Evolutionary conservation across 2,113 vertebrate species (phyloP).

Genomic region (Marmota flaviventris): DNA sequence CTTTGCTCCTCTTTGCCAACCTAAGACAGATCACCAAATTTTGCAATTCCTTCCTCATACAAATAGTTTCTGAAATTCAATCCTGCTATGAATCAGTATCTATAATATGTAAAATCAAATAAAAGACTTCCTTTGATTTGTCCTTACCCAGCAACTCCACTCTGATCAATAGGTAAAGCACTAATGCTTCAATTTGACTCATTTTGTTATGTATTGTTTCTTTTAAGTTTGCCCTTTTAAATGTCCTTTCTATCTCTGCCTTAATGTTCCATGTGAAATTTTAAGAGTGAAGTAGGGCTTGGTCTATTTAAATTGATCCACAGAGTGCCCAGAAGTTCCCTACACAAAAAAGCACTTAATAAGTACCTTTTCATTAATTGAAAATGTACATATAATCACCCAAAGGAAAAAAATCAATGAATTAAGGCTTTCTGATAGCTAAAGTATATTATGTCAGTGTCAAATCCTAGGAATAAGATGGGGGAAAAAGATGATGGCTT

Average conservation of each 20-base stretch:
- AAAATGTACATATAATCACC: conserved; percentile 61
- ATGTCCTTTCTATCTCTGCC: conserved; percentile 32
- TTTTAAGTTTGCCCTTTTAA: conserved; percentile 37
- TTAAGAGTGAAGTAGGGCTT: conserved; percentile 44
- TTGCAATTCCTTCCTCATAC: background rate
- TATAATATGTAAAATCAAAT: conserved; percentile 16
- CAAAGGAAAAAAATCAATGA: conserved; percentile 53
- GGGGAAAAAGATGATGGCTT: background rate
- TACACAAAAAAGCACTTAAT: conserved; percentile 65
- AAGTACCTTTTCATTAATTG: conserved; percentile 66
- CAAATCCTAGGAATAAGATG: background rate
- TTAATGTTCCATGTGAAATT: conserved; percentile 55
- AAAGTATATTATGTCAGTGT: background rate
- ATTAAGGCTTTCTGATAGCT: conserved; percentile 64
- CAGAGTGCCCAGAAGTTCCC: background rate
- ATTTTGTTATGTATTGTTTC: conserved; percentile 55
- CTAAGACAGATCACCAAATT: background rate
- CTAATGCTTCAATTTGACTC: conserved; percentile 37
- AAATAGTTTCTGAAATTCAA: conserved; percentile 31
- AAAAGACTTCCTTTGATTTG: conserved; percentile 16
- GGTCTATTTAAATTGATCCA: conserved; percentile 59
- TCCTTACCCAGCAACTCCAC: background rate
- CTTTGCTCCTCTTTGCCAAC: background rate
- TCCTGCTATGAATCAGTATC: background rate
- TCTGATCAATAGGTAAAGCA: conserved; percentile 51